phyloP scores from a whole-genome alignment of 1,140 invertebrate species.

The Euura lappo region DNA sequence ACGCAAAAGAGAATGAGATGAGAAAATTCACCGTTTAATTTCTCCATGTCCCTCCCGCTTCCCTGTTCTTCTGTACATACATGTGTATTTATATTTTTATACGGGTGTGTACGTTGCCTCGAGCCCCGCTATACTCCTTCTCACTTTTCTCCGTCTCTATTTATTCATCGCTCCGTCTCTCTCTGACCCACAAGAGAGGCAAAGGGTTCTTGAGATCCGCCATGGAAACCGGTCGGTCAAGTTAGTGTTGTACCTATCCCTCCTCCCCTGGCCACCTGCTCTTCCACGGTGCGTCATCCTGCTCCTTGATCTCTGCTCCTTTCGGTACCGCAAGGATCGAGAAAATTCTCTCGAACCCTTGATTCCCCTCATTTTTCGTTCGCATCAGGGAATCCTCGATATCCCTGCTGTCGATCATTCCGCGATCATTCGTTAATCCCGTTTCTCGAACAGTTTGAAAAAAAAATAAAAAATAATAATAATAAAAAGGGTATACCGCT shows the following conservation, averaged over 20 bases:
- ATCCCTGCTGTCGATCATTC: too few relatives aligned
- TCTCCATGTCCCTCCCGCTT: background rate
- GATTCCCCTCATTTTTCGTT: too few relatives aligned
- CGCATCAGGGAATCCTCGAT: too few relatives aligned
- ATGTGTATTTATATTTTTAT: too few relatives aligned
- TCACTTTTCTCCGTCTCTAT: background rate
- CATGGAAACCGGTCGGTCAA: constrained; percentile 5
- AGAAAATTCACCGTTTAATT: background rate
- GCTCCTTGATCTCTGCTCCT: background rate
- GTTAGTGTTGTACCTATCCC: constrained; percentile 6
- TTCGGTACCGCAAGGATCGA: background rate
- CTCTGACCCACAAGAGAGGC: background rate
- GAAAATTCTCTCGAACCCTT: too few relatives aligned
- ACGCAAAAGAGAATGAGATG: too few relatives aligned
- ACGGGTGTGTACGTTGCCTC: too few relatives aligned
- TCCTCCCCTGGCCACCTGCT: background rate
- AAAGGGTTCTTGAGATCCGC: constrained; percentile 3
- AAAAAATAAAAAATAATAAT: too few relatives aligned
- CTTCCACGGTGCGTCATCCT: constrained; percentile 4
- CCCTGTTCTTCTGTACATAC: background rate
- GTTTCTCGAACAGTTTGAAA: too few relatives aligned
- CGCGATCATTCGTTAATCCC: too few relatives aligned
- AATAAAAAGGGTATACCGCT: too few relatives aligned
- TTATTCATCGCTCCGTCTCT: background rate
- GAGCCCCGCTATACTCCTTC: too few relatives aligned